Evolutionary conservation across 2,113 vertebrate species (phyloP).

Genomic region (Catharus bicknelli): DNA sequence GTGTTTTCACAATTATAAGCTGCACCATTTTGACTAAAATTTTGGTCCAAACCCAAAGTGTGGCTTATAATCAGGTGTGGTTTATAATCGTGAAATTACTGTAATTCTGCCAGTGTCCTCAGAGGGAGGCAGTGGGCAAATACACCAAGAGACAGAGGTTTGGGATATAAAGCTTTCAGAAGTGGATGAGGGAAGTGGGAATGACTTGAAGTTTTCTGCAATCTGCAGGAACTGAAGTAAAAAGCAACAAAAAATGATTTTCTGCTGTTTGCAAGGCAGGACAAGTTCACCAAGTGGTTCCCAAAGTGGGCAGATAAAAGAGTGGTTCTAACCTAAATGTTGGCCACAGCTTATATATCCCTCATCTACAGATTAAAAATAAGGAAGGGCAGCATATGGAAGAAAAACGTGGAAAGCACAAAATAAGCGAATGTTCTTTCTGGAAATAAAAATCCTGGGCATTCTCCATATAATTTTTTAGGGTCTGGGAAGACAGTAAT

Average conservation of each 20-base stretch:
- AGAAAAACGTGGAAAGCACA: not conserved
- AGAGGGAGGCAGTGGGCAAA: not conserved
- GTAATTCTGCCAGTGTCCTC: not conserved
- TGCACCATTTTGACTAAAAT: too few species aligned
- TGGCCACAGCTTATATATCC: not conserved
- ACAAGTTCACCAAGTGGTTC: not conserved
- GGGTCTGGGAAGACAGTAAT: not conserved
- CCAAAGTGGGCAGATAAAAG: not conserved
- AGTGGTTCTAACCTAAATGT: not conserved
- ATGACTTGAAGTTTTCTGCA: not conserved
- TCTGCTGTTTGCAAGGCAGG: not conserved
- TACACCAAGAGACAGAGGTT: not conserved
- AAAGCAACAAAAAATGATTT: not conserved
- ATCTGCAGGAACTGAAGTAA: not conserved
- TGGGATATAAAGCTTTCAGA: not conserved
- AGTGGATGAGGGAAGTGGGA: not conserved
- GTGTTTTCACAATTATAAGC: too few species aligned
- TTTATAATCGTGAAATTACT: too few species aligned
- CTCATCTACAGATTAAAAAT: not conserved
- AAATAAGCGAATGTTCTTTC: not conserved
- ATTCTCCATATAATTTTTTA: not conserved
- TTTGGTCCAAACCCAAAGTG: too few species aligned
- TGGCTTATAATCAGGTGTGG: too few species aligned
- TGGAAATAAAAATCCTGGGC: not conserved
- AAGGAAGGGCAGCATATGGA: not conserved